Conservation (phyloP, 1,140 invertebrate species). For the Euwallacea fornicatus region DNA sequence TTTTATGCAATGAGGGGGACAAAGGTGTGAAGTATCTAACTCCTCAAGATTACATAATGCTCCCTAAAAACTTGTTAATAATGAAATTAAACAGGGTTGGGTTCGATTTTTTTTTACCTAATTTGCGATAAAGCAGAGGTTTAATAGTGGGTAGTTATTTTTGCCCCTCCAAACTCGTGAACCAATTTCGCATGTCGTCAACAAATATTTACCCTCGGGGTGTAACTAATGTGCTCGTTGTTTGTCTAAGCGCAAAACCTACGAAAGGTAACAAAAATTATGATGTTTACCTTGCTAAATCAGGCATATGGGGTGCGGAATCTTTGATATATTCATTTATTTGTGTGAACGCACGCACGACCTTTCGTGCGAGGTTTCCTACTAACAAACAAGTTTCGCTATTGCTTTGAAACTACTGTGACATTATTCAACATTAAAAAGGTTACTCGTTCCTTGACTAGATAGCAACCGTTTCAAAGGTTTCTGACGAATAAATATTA, state of each 20-base stretch:
- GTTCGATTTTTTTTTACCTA: too few species aligned
- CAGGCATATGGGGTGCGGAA: background rate
- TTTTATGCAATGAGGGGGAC: too few species aligned
- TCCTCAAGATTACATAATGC: too few species aligned
- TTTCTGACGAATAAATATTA: constrained; percentile 22
- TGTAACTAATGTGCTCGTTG: constrained; percentile 14
- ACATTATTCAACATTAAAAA: constrained; percentile 17
- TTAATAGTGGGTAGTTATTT: too few species aligned
- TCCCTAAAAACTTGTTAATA: too few species aligned
- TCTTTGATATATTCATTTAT: constrained; percentile 15
- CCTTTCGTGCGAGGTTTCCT: background rate
- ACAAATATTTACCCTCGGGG: constrained; percentile 14
- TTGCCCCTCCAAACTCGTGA: background rate
- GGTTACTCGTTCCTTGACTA: constrained; percentile 12
- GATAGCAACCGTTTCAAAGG: constrained; percentile 14
- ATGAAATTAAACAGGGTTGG: too few species aligned
- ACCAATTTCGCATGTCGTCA: constrained; percentile 10
- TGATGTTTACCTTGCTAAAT: constrained; percentile 15
- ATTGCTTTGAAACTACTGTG: background rate
- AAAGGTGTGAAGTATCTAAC: too few species aligned
- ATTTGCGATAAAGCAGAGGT: too few species aligned
- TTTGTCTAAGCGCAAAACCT: constrained; percentile 12
- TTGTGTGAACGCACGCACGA: background rate
- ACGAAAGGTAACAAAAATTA: constrained; percentile 18
- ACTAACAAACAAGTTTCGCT: background rate